Conservation (phyloP, 2,888 invertebrate genomes). For the Dryadula phaetusa region DNA sequence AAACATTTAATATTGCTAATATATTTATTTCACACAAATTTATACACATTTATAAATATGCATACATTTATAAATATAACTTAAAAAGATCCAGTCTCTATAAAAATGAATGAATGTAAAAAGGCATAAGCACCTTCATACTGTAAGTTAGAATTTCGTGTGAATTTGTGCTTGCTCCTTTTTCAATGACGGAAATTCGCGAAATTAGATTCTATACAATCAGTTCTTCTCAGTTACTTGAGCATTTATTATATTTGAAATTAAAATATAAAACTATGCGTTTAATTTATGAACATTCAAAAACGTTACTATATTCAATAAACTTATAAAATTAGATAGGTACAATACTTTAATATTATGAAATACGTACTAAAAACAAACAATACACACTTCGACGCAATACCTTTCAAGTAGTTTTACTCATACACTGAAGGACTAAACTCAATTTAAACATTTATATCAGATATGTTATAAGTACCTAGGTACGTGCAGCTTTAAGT, state of each 20-base stretch:
- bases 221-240: too few relatives aligned
- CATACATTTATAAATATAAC: background rate
- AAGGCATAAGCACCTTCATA: background rate
- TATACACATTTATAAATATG: constrained; percentile 2
- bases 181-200: background rate
- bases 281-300: too few relatives aligned
- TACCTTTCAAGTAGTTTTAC: constrained; percentile 8
- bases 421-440: background rate
- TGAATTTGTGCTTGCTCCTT: background rate
- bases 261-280: too few relatives aligned
- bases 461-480: background rate
- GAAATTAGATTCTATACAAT: background rate
- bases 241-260: too few relatives aligned
- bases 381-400: background rate
- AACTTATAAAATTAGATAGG: too few relatives aligned
- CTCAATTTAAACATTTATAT: background rate
- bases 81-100: constrained; percentile 12
- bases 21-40: constrained; percentile 9
- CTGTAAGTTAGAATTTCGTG: background rate
- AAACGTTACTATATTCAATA: background rate
- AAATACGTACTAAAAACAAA: background rate
- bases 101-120: background rate
- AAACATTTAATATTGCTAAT: background rate
- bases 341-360: background rate
- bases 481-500: too few relatives aligned